A percentile compares a stretch with the other conserved stretches of the same genome.
phyloP scores from a whole-genome alignment of 2,888 invertebrate genomes.

The Lissonota sp. region DNA sequence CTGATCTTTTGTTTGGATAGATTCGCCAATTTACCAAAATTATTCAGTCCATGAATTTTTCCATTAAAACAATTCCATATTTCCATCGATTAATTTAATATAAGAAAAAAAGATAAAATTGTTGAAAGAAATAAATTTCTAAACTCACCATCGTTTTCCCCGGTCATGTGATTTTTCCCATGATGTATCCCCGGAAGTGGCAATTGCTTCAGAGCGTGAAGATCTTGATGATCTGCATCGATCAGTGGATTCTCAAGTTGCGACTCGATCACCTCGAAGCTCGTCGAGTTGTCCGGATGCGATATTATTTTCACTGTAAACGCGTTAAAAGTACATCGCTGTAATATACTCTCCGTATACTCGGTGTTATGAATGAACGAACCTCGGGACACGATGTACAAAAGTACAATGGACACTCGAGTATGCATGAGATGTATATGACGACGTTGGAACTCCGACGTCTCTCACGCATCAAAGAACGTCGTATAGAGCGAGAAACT shows the following conservation, averaged over 20 bases:
- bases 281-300: constrained; percentile 86
- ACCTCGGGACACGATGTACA: constrained; percentile 58
- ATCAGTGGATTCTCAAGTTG: constrained; percentile 87
- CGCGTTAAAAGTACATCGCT: constrained; percentile 66
- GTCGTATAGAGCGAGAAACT: constrained; percentile 14
- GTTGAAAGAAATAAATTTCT: background rate
- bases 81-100: too few relatives aligned
- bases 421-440: background rate
- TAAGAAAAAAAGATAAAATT: background rate
- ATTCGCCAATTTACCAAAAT: background rate
- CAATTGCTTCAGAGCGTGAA: constrained; percentile 84
- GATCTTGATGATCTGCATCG: constrained; percentile 85
- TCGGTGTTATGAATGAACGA: constrained; percentile 17
- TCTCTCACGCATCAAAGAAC: constrained; percentile 55
- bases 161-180: constrained; percentile 70
- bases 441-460: constrained; percentile 36
- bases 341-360: background rate
- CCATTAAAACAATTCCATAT: background rate
- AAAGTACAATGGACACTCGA: constrained; percentile 62
- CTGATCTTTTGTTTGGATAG: too few relatives aligned
- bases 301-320: constrained; percentile 87
- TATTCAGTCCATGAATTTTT: background rate
- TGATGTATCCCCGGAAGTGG: constrained; percentile 79
- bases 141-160: constrained; percentile 78
- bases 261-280: constrained; percentile 85